Evolutionary conservation across 1,140 invertebrate genomes (phyloP), one percentile per base, ranked within the genome.

Genomic region (Helicoverpa zea): DNA sequence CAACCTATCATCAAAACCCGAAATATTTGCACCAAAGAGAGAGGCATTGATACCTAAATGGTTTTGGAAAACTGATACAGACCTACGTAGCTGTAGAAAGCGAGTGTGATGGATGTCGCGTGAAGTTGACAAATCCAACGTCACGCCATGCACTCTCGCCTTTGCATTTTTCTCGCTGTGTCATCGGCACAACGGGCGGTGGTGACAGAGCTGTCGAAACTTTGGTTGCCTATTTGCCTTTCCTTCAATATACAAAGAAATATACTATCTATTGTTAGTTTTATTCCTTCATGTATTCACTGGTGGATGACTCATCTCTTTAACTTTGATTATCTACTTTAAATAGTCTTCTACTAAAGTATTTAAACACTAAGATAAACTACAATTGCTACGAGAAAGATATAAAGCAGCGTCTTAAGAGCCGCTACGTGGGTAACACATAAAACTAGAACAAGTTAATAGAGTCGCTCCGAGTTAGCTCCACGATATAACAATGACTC

Each of bases 401-500:
- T 43, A 43, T 43, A 43, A 43, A 43, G 9, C 35, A 43, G 35
- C 35, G 9, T 9, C 5, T 43, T 18, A 68, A 23, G 11, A 43
- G 49, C 35, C 16, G 35, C 23, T 10, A 18, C 64, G 18, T 49
- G 18, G 43, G 16, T 49, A 13, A 11, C 43, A 68, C 64, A 68
- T 49, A 43, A 68, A 68, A 68, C 64, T 49, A 49, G 49, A 68
- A 49, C 64, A 68, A 23, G 43, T 11, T 23, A 43, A 49, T 68
- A 49, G 43, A 68, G 43, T 47, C 29, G n/a, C 43, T 49, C 16
- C 16, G 49, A 72, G 49, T 30, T 72, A 30, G 51, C 18, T 72
- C 5, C n/a, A 30, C 58, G 14, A 4, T 61, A 61, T 13, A 68
- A 68, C 64, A 72, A 52, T 52, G 51, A 54, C 68, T 52, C 23